Base-by-base conservation (phyloP, 2,797 vertebrate species). In the Thunnus albacares region DNA sequence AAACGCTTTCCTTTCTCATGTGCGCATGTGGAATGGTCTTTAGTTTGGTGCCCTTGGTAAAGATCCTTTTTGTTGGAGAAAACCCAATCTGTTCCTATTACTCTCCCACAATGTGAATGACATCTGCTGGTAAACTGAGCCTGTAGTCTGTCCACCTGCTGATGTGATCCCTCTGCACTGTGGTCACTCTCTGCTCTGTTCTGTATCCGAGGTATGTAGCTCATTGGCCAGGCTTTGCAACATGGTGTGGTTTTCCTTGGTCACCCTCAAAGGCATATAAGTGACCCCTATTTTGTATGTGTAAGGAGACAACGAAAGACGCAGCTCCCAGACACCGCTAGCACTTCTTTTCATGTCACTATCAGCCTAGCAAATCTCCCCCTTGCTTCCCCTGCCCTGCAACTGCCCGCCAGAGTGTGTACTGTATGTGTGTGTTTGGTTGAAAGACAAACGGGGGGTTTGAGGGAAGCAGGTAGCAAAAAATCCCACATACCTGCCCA, bases 401-500 rank as follows among this genome's bases (percentile, higher is more conserved):
- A 59, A 51, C 59, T 51, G 49, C 14, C 22, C 12, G 60, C 69
- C 17, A 41, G 28, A 24, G 63, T 53, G 17, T 57, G 57, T 61
- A 35, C 38, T 38, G 11, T 38, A 11, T 53, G 47, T 53, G 30
- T 66, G 17, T 51, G 38, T 75, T 45, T 51, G 30, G 66, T 62
- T 77, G 72, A 79, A 81, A 70, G 57, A 76, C 22, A 69, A 49
- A 69, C 28, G 55, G 49, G 73, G 66, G 58, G 22, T 77, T 75
- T 73, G n/a, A 75, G 71, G 63, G 79, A 83, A 65, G 77, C 81
- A 87, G 80, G 87, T 75, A 89, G 90, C 82, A 33, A 91, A 82
- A 91, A 90, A 91, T 83, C 90, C 84, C 72, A 70, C 79, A 90
- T 92, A 94, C 94, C 90, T 95, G 94, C 84, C 89, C 87, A 91